A percentile compares a stretch with the other conserved stretches of the same genome.
phyloP scores from a whole-genome alignment of 2,888 invertebrate species.

The Eristalis intricaria region DNA sequence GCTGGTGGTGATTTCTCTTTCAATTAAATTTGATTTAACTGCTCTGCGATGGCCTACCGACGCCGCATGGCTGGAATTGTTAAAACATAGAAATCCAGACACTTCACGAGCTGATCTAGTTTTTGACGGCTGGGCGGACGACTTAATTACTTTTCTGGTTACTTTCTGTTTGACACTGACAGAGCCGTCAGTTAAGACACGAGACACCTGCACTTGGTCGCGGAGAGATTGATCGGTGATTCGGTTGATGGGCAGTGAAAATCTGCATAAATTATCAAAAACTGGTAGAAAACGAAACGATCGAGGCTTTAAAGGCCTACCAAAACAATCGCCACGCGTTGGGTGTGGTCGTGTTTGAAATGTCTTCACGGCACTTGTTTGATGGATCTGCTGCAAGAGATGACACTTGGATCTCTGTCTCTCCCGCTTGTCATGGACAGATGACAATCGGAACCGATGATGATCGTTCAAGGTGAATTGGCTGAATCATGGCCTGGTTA shows the following conservation, averaged over 20 bases:
- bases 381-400: not conserved
- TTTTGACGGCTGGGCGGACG: not conserved
- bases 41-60: not conserved
- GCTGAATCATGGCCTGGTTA: not conserved
- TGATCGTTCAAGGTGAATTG: not conserved
- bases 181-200: no score
- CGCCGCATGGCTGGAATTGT: not conserved
- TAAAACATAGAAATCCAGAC: not conserved
- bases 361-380: not conserved
- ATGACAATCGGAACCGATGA: not conserved
- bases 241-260: not conserved
- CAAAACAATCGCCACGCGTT: not conserved
- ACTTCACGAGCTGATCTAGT: slow-evolving; percentile 6
- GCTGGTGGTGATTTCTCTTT: slow-evolving; percentile 10
- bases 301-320: not conserved
- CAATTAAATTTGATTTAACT: slow-evolving; percentile 17
- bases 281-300: not conserved
- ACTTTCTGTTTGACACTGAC: slow-evolving; percentile 7
- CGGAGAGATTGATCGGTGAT: not conserved
- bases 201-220: not conserved
- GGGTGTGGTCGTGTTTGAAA: not conserved
- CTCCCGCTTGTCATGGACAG: not conserved
- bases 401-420: not conserved
- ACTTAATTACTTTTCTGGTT: not conserved
- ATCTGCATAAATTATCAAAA: not conserved